Evolutionary conservation across 1,140 invertebrate genomes (phyloP).

Genomic region (Halotydeus destructor): DNA sequence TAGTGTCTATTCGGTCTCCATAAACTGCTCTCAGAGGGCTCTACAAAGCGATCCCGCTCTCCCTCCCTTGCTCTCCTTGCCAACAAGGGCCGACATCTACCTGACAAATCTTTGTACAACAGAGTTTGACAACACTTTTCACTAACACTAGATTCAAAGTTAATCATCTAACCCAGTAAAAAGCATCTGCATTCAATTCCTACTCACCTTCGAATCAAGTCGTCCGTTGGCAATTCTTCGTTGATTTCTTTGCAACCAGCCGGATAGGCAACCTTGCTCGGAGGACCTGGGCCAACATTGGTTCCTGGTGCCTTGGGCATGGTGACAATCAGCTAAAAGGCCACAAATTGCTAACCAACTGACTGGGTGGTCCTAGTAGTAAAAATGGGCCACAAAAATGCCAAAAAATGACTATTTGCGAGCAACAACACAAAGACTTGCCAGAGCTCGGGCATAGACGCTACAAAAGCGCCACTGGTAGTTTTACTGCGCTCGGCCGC

Average conservation of each 20-base stretch:
- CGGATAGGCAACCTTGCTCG: slow-evolving; percentile 26
- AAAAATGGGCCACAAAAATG: too few species aligned
- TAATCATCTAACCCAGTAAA: neutral
- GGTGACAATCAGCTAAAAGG: too few species aligned
- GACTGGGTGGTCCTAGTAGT: too few species aligned
- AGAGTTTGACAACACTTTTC: neutral
- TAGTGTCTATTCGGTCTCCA: neutral
- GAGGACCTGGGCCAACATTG: too few species aligned
- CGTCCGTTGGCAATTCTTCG: slow-evolving; percentile 81
- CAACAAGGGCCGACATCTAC: neutral
- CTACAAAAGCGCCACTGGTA: too few species aligned
- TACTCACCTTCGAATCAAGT: slow-evolving; percentile 52
- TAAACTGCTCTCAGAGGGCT: neutral
- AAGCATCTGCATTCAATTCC: too few species aligned
- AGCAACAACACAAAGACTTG: too few species aligned
- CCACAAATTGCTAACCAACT: too few species aligned
- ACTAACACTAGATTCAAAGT: neutral
- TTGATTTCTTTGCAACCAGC: slow-evolving; percentile 36
- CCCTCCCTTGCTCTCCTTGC: neutral
- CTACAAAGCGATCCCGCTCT: neutral
- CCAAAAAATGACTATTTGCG: too few species aligned
- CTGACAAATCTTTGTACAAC: neutral
- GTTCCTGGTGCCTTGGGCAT: too few species aligned
- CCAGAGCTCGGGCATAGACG: too few species aligned
- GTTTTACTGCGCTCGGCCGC: too few species aligned